Evolutionary conservation across 1,140 invertebrate genomes (phyloP).

Genomic region (Riptortus pedestris): DNA sequence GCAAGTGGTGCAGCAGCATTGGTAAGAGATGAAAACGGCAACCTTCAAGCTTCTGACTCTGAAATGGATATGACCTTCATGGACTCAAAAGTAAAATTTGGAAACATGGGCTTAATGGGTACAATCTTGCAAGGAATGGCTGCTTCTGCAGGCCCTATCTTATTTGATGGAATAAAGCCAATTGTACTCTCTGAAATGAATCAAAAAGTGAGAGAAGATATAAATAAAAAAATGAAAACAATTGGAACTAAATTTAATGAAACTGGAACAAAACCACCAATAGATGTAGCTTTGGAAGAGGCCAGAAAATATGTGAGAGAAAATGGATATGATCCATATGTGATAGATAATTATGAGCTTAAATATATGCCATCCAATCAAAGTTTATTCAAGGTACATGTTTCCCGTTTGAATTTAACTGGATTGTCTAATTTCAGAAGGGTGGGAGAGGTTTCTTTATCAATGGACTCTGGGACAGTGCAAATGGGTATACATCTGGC

Average conservation of each 20-base stretch:
- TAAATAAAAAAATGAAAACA: slow-evolving; percentile 28
- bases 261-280: slow-evolving; percentile 53
- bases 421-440: slow-evolving; percentile 69
- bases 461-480: slow-evolving; percentile 46
- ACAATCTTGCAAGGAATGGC: slow-evolving; percentile 62
- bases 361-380: slow-evolving; percentile 24
- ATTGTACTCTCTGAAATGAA: slow-evolving; percentile 56
- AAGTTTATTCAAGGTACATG: slow-evolving; percentile 28
- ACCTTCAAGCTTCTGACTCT: slow-evolving; percentile 61
- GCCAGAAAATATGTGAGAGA: slow-evolving; percentile 55
- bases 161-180: slow-evolving; percentile 77
- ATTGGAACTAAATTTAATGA: slow-evolving; percentile 47
- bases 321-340: slow-evolving; percentile 61
- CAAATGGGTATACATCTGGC: slow-evolving; percentile 59
- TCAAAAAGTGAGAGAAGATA: slow-evolving; percentile 28
- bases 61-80: slow-evolving; percentile 65
- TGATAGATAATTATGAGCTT: slow-evolving; percentile 44
- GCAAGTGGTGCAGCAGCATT: slow-evolving; percentile 54
- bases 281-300: slow-evolving; percentile 60
- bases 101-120: slow-evolving; percentile 64
- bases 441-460: slow-evolving; percentile 62
- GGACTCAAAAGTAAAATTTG: slow-evolving; percentile 67
- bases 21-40: slow-evolving; percentile 57
- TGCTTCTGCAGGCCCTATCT: slow-evolving; percentile 64
- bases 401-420: slow-evolving; percentile 54